phyloP scores from a whole-genome alignment of 2,888 invertebrate species.

The Octonoba sinensis region DNA sequence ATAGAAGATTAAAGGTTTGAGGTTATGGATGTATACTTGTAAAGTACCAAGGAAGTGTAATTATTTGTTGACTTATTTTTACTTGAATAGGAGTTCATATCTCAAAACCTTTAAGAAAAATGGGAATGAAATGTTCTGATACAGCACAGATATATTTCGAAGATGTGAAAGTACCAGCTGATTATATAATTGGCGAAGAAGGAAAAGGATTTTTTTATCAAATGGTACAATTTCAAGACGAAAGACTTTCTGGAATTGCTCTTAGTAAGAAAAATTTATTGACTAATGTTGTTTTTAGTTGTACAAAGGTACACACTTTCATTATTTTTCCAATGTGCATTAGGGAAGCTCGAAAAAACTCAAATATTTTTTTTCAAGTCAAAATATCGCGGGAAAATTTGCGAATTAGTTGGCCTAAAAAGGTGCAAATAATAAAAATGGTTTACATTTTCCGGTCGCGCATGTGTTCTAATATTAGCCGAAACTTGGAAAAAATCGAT shows the following conservation, averaged over 20 bases:
- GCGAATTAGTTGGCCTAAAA: no score
- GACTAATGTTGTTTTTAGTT: neutral
- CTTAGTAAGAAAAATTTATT: constrained; percentile 19
- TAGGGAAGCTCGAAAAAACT: neutral
- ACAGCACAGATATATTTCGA: constrained; percentile 75
- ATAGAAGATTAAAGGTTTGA: no score
- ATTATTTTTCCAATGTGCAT: neutral
- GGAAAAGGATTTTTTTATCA: constrained; percentile 75
- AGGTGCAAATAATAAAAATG: no score
- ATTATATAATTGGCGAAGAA: constrained; percentile 74
- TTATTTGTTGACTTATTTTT: neutral
- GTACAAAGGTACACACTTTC: neutral
- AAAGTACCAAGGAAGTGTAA: neutral
- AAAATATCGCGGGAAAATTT: no score
- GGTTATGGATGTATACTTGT: no score
- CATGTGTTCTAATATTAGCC: no score
- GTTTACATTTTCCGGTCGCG: no score
- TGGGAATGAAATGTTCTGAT: constrained; percentile 74
- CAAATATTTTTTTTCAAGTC: neutral
- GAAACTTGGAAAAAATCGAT: no score
- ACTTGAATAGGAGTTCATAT: constrained; percentile 69
- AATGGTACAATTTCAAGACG: constrained; percentile 76
- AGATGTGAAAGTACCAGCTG: constrained; percentile 74
- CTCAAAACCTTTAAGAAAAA: constrained; percentile 73
- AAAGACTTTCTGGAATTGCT: constrained; percentile 71